Percentiles rank a stretch among this genome's conserved stretches.
Evolutionary conservation across 2,888 invertebrate genomes (phyloP).

Genomic region (Mermis nigrescens): DNA sequence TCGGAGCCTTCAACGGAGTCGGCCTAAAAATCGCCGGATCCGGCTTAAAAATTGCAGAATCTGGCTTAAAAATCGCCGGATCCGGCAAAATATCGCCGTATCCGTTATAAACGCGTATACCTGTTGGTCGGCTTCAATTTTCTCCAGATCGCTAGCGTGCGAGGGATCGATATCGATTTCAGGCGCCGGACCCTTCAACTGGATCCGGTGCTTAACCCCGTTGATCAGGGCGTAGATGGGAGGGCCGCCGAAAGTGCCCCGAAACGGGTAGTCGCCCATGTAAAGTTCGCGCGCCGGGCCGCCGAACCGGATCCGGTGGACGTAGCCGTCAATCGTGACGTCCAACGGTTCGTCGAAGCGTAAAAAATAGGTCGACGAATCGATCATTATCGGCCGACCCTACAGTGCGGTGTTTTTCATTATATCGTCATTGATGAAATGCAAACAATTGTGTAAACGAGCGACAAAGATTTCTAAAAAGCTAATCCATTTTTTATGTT

Average conservation of each 20-base stretch:
- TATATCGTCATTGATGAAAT: no score
- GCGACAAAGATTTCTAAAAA: no score
- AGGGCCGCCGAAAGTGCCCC: constrained; percentile 75
- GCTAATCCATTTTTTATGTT: no score
- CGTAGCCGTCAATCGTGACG: constrained; percentile 33
- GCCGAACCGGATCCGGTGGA: constrained; percentile 56
- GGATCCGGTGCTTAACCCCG: constrained; percentile 53
- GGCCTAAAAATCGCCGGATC: no score
- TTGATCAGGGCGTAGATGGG: constrained; percentile 60
- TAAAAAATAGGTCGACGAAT: constrained; percentile 21
- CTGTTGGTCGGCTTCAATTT: neutral
- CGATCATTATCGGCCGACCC: constrained; percentile 28
- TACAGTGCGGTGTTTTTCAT: no score
- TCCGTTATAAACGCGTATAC: neutral
- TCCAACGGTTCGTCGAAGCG: constrained; percentile 23
- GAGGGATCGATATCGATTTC: constrained; percentile 69
- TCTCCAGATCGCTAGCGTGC: constrained; percentile 54
- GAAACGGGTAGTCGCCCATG: constrained; percentile 66
- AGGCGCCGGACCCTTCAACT: constrained; percentile 72
- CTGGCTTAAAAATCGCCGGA: neutral
- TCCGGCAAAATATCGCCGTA: neutral
- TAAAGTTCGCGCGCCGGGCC: constrained; percentile 75
- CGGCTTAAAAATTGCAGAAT: neutral
- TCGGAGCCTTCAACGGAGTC: no score
- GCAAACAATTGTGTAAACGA: no score